phyloP scores from a whole-genome alignment of 92 coral and sea anemone species.

The Virgularia gustaviana region DNA sequence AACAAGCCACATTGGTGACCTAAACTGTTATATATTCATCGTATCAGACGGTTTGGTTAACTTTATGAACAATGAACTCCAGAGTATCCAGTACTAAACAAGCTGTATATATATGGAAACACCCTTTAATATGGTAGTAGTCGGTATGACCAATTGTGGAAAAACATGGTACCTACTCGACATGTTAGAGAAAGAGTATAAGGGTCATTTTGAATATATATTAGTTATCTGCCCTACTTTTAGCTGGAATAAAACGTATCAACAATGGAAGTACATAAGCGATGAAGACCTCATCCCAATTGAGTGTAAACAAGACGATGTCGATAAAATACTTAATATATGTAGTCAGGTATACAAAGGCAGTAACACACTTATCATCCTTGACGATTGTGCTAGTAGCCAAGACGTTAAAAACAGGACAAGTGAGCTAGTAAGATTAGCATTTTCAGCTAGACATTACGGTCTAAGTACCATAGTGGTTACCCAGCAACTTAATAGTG shows the following conservation, averaged over 20 bases:
- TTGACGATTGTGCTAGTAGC: neutral
- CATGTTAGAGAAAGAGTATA: slow-evolving; percentile 29
- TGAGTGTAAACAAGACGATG: neutral
- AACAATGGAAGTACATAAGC: neutral
- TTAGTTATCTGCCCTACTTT: slow-evolving; percentile 19
- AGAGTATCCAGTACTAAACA: slow-evolving; percentile 28
- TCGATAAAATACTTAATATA: neutral
- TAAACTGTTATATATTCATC: slow-evolving; percentile 31
- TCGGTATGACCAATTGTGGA: slow-evolving; percentile 24
- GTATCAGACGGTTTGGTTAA: slow-evolving; percentile 33
- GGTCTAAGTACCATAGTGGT: slow-evolving; percentile 19
- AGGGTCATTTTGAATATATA: slow-evolving; percentile 29
- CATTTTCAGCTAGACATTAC: slow-evolving; percentile 30
- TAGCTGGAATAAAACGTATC: slow-evolving; percentile 18
- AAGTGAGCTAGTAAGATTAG: neutral
- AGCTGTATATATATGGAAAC: slow-evolving; percentile 18
- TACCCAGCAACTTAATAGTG: slow-evolving; percentile 21
- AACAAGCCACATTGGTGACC: neutral
- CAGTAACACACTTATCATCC: neutral
- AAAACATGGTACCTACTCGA: slow-evolving; percentile 31
- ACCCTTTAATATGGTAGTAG: slow-evolving; percentile 7
- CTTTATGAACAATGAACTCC: slow-evolving; percentile 24
- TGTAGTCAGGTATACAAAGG: neutral
- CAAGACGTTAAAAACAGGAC: neutral
- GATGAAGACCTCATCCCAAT: slow-evolving; percentile 2